Evolutionary conservation across 2,797 vertebrate species (phyloP).

Genomic region (Lepilemur ruficaudatus): DNA sequence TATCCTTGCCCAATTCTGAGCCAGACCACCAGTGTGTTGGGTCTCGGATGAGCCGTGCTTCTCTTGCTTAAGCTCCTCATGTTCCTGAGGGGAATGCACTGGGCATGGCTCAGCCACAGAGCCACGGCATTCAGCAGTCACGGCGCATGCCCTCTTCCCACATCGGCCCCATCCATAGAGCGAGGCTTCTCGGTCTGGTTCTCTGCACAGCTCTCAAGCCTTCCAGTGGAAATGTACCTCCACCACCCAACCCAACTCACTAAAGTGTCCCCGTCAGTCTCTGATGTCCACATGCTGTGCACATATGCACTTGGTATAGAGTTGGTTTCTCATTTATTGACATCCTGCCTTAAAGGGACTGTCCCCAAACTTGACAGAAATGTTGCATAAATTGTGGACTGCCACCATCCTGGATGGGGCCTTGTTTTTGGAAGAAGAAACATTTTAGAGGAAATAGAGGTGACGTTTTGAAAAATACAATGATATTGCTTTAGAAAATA

Average conservation of each 20-base stretch:
- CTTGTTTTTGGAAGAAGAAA: neutral
- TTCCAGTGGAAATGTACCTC: neutral
- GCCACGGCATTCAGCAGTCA: neutral
- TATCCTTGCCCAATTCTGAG: neutral
- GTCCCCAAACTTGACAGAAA: neutral
- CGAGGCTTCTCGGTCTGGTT: neutral
- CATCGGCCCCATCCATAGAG: neutral
- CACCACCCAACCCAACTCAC: neutral
- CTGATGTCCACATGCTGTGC: neutral
- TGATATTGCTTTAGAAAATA: constrained; percentile 27
- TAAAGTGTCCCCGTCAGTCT: neutral
- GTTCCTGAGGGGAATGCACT: neutral
- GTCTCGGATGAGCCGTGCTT: neutral
- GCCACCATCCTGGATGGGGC: neutral
- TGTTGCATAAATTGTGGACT: neutral
- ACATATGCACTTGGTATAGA: neutral
- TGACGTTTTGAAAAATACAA: constrained; percentile 42
- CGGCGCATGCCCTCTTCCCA: neutral
- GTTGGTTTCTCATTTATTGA: neutral
- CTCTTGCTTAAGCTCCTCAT: neutral
- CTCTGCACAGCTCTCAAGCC: neutral
- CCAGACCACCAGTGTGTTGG: neutral
- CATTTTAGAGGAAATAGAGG: constrained; percentile 43
- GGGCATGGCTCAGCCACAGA: neutral
- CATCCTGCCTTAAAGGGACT: neutral